Base-by-base conservation (phyloP, 2,113 vertebrate genomes). In the Cariama cristata region DNA sequence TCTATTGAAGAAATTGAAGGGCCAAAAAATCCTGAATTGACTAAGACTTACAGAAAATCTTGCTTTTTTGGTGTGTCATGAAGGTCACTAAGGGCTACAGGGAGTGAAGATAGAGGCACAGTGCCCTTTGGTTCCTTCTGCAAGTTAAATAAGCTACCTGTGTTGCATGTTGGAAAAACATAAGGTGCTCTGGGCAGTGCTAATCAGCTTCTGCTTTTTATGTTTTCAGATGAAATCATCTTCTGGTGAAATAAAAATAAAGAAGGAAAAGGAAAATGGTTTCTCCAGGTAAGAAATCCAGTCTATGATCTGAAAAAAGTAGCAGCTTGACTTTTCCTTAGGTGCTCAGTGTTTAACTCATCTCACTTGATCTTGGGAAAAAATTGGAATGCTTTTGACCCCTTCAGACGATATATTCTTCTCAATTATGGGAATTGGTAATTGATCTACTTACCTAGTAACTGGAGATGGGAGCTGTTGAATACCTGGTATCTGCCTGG, bases 251-350 rank as follows among this genome's bases (percentile, higher is more conserved):
- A 98, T 97, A 53, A 99, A 99, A 97, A 98, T 98, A 93, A 99
- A 99, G 98, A 99, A 99, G 75, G 99, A 99, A 97, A 99, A 99
- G 86, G 99, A 99, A 98, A 99, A 99, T 97, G 99, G 99, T 59
- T 99, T 99, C 93, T 98, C 99, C 58, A 99, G 99, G 99, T 99
- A 98, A 98, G 98, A 69, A 63, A 32, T 32, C 5, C 4, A 14
- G 18, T 79, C 21, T 35, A 2, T 49, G 35, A 44, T 71, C 26
- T 88, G 22, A 13, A 83, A 84, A 50, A 92, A 62, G 24, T 16
- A 79, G 13, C 50, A 73, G 30, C 62, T 93, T 22, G 19, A 27
- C 62, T 75, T 73, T 44, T 52, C 7, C 6, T 8, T 62, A 20
- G 18, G 22, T 81, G 38, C 26, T 87, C 26, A 24, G 23, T 73